Conservation (phyloP, 2,113 vertebrate genomes). For the Xyliphius kryptos region DNA sequence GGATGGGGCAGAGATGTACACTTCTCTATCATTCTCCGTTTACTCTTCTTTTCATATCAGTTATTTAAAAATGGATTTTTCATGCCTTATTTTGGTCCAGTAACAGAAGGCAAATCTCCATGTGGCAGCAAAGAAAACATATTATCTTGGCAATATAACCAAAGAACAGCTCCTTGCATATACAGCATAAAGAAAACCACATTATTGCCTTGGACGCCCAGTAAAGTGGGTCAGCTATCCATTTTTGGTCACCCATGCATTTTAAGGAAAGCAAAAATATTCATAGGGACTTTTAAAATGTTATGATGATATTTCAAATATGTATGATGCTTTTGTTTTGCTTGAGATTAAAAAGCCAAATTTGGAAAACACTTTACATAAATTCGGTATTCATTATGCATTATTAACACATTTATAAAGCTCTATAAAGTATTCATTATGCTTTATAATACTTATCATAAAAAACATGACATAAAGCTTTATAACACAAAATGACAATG, state of each 20-base stretch:
- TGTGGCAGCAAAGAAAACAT: conserved; percentile 33
- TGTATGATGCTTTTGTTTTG: no score
- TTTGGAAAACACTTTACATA: no score
- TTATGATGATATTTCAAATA: no score
- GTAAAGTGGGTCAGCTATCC: conserved; percentile 56
- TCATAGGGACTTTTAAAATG: no score
- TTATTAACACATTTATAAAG: no score
- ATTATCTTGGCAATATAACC: conserved; percentile 43
- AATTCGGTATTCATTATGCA: no score
- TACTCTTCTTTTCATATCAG: conserved; percentile 4
- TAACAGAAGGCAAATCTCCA: conserved; percentile 27
- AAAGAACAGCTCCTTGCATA: not conserved
- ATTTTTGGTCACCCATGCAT: conserved; percentile 24
- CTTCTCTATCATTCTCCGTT: not conserved
- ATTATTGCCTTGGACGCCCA: not conserved
- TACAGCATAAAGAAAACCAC: conserved; percentile 18
- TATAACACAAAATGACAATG: no score
- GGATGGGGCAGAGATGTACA: conserved; percentile 8
- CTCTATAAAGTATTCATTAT: no score
- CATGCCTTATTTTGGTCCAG: conserved; percentile 41
- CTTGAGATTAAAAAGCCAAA: no score
- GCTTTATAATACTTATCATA: no score
- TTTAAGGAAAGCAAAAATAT: no score
- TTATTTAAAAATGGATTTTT: conserved; percentile 42
- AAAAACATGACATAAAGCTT: no score